Evolutionary conservation across 2,888 invertebrate species (phyloP), one percentile per base, ranked within the genome.

Genomic region (Synergus japonicus): DNA sequence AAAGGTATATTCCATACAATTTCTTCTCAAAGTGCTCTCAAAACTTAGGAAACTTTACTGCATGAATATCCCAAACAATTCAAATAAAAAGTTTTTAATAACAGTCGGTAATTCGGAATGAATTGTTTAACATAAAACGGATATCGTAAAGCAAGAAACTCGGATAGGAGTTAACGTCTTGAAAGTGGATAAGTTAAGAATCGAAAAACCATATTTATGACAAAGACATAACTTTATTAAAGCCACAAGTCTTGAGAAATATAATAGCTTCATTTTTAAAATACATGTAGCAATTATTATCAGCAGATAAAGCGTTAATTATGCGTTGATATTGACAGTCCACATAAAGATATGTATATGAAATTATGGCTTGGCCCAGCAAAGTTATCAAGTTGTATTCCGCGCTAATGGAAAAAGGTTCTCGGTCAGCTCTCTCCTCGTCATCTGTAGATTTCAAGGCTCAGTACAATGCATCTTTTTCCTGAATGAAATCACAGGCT

Each of bases 381-480:
- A 1, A 60, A 18, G 22, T 9, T 60, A 22, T 60, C 60, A 60
- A 73, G 54, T 73, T 73, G 73, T 73, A 73, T 73, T 73, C 49
- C 37, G 37, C 37, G 37, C n/a, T 73, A 73, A 73, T 73, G 73
- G 73, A 29, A 49, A 69, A 49, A 49, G 37, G 54, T 54, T 54
- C 29, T 13, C 15, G 54, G 10, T 37, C 29, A 73, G 37, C 49
- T 69, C 69, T 69, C 69, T 46, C 49, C 22, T 10, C 60, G 18
- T 60, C 22, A 60, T 60, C 60, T 54, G 54, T 8, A n/a, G 13
- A 54, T 54, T n/a, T 54, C 54, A 54, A 54, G 22, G 60, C 37
- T 73, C 73, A 73, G 46, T 67, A 49, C 49, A 46, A 49, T 69
- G 69, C 46, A 12, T 69, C 46, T 46, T 73, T 69, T 69, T 29